A percentile compares a stretch with the other conserved stretches of the same genome.
These are phyloP conservation scores for Pangasius sanitwongsei DNA, from an alignment of 2,797 vertebrate genomes.

Conservation along the genomic window DNA sequence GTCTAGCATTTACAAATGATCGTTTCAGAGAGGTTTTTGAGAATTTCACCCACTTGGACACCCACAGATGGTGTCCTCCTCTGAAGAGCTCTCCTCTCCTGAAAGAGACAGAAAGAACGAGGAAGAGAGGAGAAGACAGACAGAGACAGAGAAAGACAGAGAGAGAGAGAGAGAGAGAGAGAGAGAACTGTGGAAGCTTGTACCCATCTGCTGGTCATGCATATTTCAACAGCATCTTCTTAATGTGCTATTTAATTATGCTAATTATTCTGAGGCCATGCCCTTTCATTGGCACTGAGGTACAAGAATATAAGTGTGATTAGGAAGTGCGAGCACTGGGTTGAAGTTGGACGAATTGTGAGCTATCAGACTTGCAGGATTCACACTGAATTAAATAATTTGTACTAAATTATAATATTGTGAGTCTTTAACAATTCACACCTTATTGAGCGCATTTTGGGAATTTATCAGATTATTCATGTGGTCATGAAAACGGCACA, in stretches of 20 bases:
- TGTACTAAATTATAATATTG: neutral
- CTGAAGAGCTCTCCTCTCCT: constrained; percentile 32
- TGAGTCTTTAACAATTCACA: neutral
- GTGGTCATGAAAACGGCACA: no score
- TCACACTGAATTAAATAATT: constrained; percentile 66
- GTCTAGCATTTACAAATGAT: neutral
- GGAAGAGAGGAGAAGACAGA: no score
- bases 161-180: no score
- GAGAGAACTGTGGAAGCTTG: neutral
- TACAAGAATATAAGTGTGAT: constrained; percentile 52
- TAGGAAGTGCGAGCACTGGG: constrained; percentile 30
- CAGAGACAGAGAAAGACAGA: neutral
- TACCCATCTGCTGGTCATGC: constrained; percentile 43
- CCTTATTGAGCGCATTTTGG: neutral
- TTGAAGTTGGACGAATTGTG: constrained; percentile 48
- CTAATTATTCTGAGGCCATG: constrained; percentile 55
- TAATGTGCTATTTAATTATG: constrained; percentile 60
- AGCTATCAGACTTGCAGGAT: constrained; percentile 70
- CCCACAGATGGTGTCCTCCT: constrained; percentile 33
- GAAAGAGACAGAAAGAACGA: neutral
- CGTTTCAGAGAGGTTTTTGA: neutral
- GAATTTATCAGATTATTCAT: neutral
- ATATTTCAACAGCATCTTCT: constrained; percentile 52
- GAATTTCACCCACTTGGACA: neutral
- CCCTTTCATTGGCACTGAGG: constrained; percentile 62